Base-by-base conservation (phyloP, 2,113 vertebrate genomes). In the Lepus americanus region DNA sequence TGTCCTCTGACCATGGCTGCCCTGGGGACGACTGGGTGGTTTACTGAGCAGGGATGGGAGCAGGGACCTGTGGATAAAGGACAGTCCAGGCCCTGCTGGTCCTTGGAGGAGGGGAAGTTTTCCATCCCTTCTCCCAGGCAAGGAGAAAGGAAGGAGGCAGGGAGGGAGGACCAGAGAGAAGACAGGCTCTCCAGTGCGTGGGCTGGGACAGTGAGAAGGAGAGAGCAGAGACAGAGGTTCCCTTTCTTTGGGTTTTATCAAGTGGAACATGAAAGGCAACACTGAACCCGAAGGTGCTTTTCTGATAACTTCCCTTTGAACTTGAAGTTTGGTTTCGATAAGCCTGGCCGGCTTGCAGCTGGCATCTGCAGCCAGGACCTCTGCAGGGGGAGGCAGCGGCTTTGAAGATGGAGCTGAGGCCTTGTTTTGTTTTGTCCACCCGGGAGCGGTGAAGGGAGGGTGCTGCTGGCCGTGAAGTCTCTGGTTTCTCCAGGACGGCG, bases 221-320 rank as follows among this genome's bases (percentile, higher is more conserved):
- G 88, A 55, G 67, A 87, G 81, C 44, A 69, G 74, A 59, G 95
- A 95, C 95, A 94, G 90, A 87, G 74, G 78, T 89, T 91, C 94
- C 92, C 94, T 96, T 92, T 92, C 95, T 97, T 92, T 89, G 90
- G 92, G 72, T 94, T 96, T 95, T 97, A 97, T 98, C 97, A 95
- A 97, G 97, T 94, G 98, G 96, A 98, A 98, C 72, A 97, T 98
- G 92, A 96, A 98, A 98, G 95, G 97, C 87, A 96, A 96, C 97
- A 97, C 69, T 97, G 96, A 97, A 98, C 98, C 91, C 97, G 97
- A 98, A 96, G 95, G 63, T 97, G 97, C 97, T 97, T 96, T 95
- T 95, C 95, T 98, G 98, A 97, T 98, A 98, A 96, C 91, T 95
- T 97, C 55, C 69, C 96, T 98, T 98, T 98, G 96, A 97, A 95